These are phyloP conservation scores for Diuraphis noxia DNA, from an alignment of 1,140 invertebrate species.

Conservation along the genomic window DNA sequence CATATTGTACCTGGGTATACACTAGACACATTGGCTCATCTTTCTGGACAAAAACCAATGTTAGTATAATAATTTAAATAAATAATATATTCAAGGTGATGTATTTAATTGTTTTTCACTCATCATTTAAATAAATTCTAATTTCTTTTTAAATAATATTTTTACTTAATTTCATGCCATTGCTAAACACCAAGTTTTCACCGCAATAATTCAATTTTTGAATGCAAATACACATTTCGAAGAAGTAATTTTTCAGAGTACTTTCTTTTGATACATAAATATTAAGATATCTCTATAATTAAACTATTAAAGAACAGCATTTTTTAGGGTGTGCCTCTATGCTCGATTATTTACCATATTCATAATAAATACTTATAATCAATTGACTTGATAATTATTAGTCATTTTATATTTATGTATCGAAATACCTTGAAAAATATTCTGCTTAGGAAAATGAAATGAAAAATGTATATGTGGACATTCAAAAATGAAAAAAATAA, in stretches of 20 bases:
- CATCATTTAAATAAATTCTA: background rate
- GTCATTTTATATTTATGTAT: background rate
- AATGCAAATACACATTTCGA: background rate
- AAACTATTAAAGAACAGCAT: background rate
- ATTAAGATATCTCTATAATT: too few species aligned
- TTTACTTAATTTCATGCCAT: background rate
- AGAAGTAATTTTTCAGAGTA: background rate
- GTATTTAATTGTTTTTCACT: background rate
- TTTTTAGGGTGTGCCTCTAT: background rate
- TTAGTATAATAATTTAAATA: conserved; percentile 56
- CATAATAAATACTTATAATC: background rate
- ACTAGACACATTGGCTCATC: conserved; percentile 58
- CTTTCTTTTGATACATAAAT: background rate
- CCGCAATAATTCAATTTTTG: background rate
- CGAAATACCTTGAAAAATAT: background rate
- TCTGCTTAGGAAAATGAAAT: background rate
- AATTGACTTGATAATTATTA: background rate
- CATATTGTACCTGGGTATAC: conserved; percentile 61
- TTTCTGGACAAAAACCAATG: conserved; percentile 61
- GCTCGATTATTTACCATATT: too few species aligned
- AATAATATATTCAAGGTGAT: background rate
- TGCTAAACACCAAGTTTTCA: background rate
- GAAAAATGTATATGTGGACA: background rate
- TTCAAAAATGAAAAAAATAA: background rate
- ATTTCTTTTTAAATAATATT: background rate